phyloP scores from a whole-genome alignment of 2,113 vertebrate species.

The Proterorhinus semilunaris region DNA sequence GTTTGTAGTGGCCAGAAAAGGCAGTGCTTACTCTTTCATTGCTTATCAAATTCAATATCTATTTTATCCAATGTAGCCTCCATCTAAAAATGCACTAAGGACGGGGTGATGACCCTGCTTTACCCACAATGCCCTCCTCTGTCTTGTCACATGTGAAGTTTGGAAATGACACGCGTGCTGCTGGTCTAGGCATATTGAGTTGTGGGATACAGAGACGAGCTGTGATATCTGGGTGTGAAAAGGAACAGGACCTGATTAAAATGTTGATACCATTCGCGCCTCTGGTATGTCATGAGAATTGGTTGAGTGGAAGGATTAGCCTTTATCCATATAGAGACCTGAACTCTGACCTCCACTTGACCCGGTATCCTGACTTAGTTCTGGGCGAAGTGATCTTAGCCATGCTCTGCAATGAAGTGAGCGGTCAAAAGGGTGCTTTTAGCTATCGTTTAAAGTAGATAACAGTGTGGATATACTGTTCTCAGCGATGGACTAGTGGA shows the following conservation, averaged over 20 bases:
- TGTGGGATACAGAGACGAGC: conserved; percentile 24
- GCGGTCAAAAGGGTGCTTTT: conserved; percentile 9
- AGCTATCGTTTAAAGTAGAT: background rate
- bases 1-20: conserved; percentile 15
- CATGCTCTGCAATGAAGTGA: conserved; percentile 15
- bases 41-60: conserved; percentile 45
- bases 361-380: background rate
- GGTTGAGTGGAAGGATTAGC: background rate
- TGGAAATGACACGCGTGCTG: conserved; percentile 65
- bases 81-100: conserved; percentile 1
- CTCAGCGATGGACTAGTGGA: too few species aligned
- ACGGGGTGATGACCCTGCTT: conserved; percentile 17
- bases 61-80: conserved; percentile 28
- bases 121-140: conserved; percentile 41
- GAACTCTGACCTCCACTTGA: conserved; percentile 10
- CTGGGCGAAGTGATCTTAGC: background rate
- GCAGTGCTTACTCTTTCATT: conserved; percentile 36
- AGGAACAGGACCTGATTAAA: background rate
- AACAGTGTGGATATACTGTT: too few species aligned
- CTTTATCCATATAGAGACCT: background rate
- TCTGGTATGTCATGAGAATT: background rate
- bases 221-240: conserved; percentile 15
- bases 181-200: conserved; percentile 5
- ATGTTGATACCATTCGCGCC: conserved; percentile 1
- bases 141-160: conserved; percentile 50